phyloP scores from a whole-genome alignment of 2,113 vertebrate genomes.

The Triplophysa siluroides region DNA sequence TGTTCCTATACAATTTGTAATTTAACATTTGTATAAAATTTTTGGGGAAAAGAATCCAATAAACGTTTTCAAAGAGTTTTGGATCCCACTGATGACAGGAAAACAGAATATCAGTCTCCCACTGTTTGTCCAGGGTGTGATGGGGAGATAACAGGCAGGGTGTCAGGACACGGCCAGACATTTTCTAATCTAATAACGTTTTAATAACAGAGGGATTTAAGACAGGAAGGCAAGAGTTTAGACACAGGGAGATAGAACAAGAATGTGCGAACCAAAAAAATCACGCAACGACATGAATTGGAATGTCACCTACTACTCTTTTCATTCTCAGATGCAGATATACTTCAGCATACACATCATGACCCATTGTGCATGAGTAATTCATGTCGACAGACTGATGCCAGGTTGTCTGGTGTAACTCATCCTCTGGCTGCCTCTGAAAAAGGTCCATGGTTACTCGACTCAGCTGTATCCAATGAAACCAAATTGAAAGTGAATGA shows the following conservation, averaged over 20 bases:
- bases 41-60: too few species aligned
- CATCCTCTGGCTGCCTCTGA: slow-evolving; percentile 42
- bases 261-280: slow-evolving; percentile 30
- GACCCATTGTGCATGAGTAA: slow-evolving; percentile 30
- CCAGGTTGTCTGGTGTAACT: slow-evolving; percentile 47
- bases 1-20: too few species aligned
- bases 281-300: slow-evolving; percentile 5
- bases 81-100: not conserved
- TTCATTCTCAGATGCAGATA: not conserved
- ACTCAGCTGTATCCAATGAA: slow-evolving; percentile 57
- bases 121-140: slow-evolving; percentile 43
- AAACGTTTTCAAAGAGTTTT: too few species aligned
- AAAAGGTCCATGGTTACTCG: slow-evolving; percentile 35
- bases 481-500: slow-evolving; percentile 39
- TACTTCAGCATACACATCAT: slow-evolving; percentile 14
- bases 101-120: slow-evolving; percentile 8
- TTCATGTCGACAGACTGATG: slow-evolving; percentile 32
- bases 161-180: slow-evolving; percentile 51
- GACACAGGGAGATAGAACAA: slow-evolving; percentile 39
- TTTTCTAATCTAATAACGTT: slow-evolving; percentile 56
- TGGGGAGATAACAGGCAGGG: slow-evolving; percentile 35
- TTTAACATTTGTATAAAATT: too few species aligned
- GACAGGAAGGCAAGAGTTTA: slow-evolving; percentile 48
- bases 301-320: too few species aligned
- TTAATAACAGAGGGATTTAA: slow-evolving; percentile 58